Percentiles rank a stretch among this genome's conserved stretches.
Conservation (phyloP, 2,888 invertebrate genomes). For the Litoditis marina region DNA sequence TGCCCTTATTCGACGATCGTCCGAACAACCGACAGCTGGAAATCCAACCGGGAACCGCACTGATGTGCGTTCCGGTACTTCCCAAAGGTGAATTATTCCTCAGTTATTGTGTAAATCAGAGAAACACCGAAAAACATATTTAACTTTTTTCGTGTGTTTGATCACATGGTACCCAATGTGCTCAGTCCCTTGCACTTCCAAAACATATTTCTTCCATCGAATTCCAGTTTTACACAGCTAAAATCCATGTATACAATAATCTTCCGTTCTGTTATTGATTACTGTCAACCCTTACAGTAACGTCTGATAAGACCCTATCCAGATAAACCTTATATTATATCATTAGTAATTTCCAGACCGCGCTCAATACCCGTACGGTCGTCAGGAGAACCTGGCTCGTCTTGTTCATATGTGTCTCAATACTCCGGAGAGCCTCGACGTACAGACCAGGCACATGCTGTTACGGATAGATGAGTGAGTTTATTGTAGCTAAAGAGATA, state of each 20-base stretch:
- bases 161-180: too few species aligned
- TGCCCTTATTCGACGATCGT: conserved; percentile 20
- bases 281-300: too few species aligned
- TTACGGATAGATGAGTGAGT: conserved; percentile 44
- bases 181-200: too few species aligned
- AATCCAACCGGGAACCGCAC: conserved; percentile 23
- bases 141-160: too few species aligned
- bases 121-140: too few species aligned
- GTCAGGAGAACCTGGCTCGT: conserved; percentile 28
- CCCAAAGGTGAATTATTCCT: conserved; percentile 14
- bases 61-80: conserved; percentile 33
- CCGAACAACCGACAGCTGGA: neutral
- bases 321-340: too few species aligned
- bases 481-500: neutral
- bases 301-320: too few species aligned
- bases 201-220: too few species aligned
- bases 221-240: too few species aligned
- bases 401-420: conserved; percentile 29
- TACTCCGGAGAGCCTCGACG: conserved; percentile 37
- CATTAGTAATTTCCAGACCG: conserved; percentile 19
- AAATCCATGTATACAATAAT: neutral
- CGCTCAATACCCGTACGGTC: conserved; percentile 28
- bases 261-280: too few species aligned
- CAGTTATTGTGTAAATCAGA: too few species aligned
- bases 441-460: conserved; percentile 45